Conservation (phyloP, 2,888 invertebrate species). For the Lutraria lutraria region DNA sequence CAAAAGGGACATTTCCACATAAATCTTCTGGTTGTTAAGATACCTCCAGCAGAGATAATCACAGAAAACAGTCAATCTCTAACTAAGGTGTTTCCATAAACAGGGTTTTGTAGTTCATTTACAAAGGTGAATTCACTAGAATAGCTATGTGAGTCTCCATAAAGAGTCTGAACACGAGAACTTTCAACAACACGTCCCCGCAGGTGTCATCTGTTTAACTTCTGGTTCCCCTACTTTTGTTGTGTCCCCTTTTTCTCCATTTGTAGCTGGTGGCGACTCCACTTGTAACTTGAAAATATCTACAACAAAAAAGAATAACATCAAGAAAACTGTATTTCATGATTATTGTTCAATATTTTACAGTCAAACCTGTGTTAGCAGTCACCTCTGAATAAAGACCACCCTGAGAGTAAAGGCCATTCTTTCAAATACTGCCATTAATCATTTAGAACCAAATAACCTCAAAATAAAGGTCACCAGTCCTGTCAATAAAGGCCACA, state of each 20-base stretch:
- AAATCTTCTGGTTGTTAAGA: too few species aligned
- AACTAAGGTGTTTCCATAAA: too few species aligned
- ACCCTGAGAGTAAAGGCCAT: too few species aligned
- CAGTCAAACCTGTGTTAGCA: background rate
- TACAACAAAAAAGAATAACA: constrained; percentile 47
- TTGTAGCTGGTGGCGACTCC: constrained; percentile 68
- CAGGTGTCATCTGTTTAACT: constrained; percentile 44
- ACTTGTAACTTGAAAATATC: constrained; percentile 83
- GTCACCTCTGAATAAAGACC: too few species aligned
- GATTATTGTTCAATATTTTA: background rate
- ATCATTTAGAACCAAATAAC: too few species aligned
- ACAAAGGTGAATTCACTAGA: background rate
- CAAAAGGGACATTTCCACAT: too few species aligned
- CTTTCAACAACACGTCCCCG: constrained; percentile 22
- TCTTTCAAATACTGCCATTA: too few species aligned
- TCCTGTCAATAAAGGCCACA: too few species aligned
- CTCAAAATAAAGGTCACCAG: too few species aligned
- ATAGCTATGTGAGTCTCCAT: background rate
- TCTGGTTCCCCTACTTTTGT: constrained; percentile 53
- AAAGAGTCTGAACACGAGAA: background rate
- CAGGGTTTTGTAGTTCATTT: too few species aligned
- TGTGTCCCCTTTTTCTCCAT: constrained; percentile 35
- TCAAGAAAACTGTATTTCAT: background rate
- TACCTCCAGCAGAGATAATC: too few species aligned
- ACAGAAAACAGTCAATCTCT: too few species aligned